Conservation (phyloP, 1,140 invertebrate genomes). For the Lanistes nyassanus region DNA sequence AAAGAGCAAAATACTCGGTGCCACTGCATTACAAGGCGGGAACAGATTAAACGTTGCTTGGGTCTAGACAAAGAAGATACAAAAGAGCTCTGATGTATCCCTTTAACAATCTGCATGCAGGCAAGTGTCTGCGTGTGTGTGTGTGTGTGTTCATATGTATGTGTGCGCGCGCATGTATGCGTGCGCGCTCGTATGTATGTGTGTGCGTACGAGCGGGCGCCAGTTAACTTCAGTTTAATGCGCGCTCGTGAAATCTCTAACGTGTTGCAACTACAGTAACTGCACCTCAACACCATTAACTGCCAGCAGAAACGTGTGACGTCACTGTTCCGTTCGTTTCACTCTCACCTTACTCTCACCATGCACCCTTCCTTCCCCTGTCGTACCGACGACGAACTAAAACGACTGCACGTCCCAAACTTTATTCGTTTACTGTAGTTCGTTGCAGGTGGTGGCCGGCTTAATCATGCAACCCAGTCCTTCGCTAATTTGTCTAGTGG, state of each 20-base stretch:
- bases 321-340: not conserved
- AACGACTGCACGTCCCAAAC: too few species aligned
- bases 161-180: too few species aligned
- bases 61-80: conserved; percentile 2
- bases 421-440: too few species aligned
- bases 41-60: not conserved
- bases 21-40: not conserved
- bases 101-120: too few species aligned
- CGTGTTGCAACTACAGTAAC: not conserved
- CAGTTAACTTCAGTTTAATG: not conserved
- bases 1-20: conserved; percentile 2
- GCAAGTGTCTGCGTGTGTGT: conserved; percentile 8
- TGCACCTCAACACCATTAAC: not conserved
- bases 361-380: not conserved
- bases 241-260: not conserved
- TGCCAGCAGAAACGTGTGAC: conserved; percentile 5
- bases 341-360: not conserved
- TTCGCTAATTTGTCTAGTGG: not conserved
- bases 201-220: not conserved
- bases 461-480: not conserved
- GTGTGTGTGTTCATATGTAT: conserved; percentile 13
- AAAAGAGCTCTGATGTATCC: too few species aligned
- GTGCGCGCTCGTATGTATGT: not conserved
- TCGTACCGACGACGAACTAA: too few species aligned
- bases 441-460: too few species aligned